Evolutionary conservation across 2,113 vertebrate species (phyloP), one percentile per base, ranked within the genome.

Genomic region (Pluvialis apricaria): DNA sequence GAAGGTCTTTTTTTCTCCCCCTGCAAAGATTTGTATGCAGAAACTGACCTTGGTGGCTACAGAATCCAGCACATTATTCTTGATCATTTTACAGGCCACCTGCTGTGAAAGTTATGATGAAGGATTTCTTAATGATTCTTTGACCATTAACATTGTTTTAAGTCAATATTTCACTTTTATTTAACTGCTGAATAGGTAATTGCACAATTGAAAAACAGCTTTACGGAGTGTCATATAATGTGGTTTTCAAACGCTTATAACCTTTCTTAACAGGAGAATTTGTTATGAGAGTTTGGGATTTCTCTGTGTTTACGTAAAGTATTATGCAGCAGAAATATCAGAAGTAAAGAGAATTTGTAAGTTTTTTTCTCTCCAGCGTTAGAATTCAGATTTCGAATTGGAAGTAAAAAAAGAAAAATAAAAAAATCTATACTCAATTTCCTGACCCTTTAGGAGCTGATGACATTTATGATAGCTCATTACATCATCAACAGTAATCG

Each of bases 11-110:
- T 98, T 92, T 89, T 83, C 97, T 97, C 91, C 97, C 97, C 98
- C 98, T 98, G 98, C 98, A 98, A 98, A 98, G 98, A 99, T 99
- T 99, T 99, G 99, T 99, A 99, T 99, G 99, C 99, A 99, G 98
- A 98, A 98, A 98, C 98, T 99, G 99, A 99, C 99, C 99, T 99
- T 98, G 95, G 98, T 96, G 98, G 97, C 99, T 98, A 98, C 98
- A 99, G 99, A 99, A 99, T 98, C 98, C 98, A 96, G 98, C 97
- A 97, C 98, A 99, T 99, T 99, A 99, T 99, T 99, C 99, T 98
- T 99, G 99, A 99, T 99, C 99, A 98, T 99, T 99, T 99, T 99
- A 98, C 98, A 98, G 98, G 89, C 99, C 98, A 98, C 99, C 99
- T 98, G 98, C 98, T 97, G 99, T 95, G 99, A 98, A 98, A 98